These are phyloP conservation scores for Pristionchus pacificus DNA, from an alignment of 1,140 invertebrate genomes.

Conservation along the genomic window DNA sequence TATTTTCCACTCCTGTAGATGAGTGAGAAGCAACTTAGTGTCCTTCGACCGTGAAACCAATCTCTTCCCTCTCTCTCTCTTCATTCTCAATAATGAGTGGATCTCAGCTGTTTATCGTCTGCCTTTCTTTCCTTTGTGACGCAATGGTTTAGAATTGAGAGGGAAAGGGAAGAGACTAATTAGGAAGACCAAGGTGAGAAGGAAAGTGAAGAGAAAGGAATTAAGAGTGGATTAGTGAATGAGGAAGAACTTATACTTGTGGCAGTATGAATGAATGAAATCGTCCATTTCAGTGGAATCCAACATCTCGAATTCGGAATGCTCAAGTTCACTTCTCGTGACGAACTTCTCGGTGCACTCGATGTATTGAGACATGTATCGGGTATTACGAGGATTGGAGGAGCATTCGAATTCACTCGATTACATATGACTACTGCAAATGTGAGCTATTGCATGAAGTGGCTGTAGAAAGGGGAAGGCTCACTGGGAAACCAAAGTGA, in stretches of 20 bases:
- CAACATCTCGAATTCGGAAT: conserved; percentile 57
- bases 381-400: conserved; percentile 52
- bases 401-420: conserved; percentile 55
- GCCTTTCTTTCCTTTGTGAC: too few relatives aligned
- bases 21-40: too few relatives aligned
- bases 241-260: too few relatives aligned
- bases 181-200: not conserved
- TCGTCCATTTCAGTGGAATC: conserved; percentile 47
- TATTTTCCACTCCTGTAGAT: too few relatives aligned
- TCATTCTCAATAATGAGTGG: too few relatives aligned
- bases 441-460: conserved; percentile 1
- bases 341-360: conserved; percentile 46
- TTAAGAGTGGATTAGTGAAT: too few relatives aligned
- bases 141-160: too few relatives aligned
- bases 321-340: conserved; percentile 42
- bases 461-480: not conserved
- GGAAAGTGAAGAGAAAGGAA: too few relatives aligned
- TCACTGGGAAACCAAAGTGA: not conserved
- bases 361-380: conserved; percentile 53
- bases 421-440: conserved; percentile 36
- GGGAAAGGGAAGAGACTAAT: not conserved
- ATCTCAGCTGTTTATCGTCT: too few relatives aligned
- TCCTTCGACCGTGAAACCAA: too few relatives aligned
- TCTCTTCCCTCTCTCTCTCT: too few relatives aligned
- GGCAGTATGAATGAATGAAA: too few relatives aligned